Percentiles rank a stretch among this genome's conserved stretches.
phyloP scores from a whole-genome alignment of 2,113 vertebrate species.

The Vimba vimba region DNA sequence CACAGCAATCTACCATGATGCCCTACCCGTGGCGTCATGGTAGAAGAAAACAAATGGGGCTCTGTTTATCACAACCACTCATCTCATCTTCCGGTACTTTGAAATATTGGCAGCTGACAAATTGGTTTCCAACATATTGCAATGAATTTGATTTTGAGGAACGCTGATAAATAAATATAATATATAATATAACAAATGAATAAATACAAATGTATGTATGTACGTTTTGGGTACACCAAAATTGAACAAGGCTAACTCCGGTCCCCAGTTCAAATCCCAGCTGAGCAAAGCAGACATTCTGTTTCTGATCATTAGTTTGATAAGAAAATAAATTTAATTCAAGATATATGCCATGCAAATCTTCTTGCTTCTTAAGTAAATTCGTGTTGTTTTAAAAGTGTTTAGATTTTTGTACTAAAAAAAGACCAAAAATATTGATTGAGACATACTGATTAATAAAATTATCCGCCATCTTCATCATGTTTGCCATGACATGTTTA shows the following conservation, averaged over 20 bases:
- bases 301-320: not conserved
- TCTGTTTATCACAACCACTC: slow-evolving; percentile 5
- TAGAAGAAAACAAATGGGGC: slow-evolving; percentile 5
- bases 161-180: no score
- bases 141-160: slow-evolving; percentile 9
- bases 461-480: not conserved
- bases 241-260: no score
- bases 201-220: no score
- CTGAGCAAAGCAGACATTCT: not conserved
- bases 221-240: no score
- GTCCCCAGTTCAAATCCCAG: not conserved
- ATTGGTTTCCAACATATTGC: slow-evolving; percentile 22
- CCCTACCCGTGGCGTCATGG: not conserved
- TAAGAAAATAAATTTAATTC: not conserved
- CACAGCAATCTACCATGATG: slow-evolving; percentile 4
- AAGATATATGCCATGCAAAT: not conserved
- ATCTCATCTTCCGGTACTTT: slow-evolving; percentile 6
- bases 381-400: not conserved
- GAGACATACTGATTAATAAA: not conserved
- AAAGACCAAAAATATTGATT: not conserved
- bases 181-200: no score
- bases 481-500: not conserved
- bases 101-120: slow-evolving; percentile 31
- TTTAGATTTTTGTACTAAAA: not conserved
- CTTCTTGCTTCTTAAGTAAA: no score